Base-by-base conservation (phyloP, 2,888 invertebrate species). In the Malthinus seriepunctatus region DNA sequence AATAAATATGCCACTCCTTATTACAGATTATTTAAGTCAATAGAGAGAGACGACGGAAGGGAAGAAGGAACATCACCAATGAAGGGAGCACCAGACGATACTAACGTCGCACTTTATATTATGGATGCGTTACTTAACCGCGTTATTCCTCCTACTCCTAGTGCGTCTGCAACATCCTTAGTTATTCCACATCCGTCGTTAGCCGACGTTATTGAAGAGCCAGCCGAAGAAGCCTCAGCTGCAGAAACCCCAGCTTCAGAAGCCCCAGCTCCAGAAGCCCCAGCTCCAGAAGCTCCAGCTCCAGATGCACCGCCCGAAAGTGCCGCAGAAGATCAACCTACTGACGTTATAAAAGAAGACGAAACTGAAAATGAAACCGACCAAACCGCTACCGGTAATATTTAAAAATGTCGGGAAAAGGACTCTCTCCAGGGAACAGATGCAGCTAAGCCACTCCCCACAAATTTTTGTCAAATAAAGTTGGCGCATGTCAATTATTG, bases 61-160 rank as follows among this genome's bases (percentile, higher is more conserved):
- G 15, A 31, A 10, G 12, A 32, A 11, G 32, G 2, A 35, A 12
- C 4, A 10, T 10, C 11, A 11, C 15, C 8, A 3, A 9, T n/a
- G 50, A 3, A 32, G 39, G 23, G 2, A 3, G 5, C 23, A 3
- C 23, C 23, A 2, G 32, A 31, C 12, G 39, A 32, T 4, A 32
- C 50, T 23, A 51, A 42, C 12, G 6, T 51, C 6, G 50, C 8
- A 12, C 39, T 32, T 1, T 8, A n/a, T n/a, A 51, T 51, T 31
- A 12, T 51, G 38, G 32, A 39, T 14, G 12, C 8, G 9, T 51
- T 51, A 32, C n/a, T 51, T 4, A 31, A 15, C 31, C 39, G 33
- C 7, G 32, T 32, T 9, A 23, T 32, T 12, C 39, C 32, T 5
- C 31, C 9, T 33, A 32, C 46, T 10, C 2, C 12, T 12, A 32